Evolutionary conservation across 2,113 vertebrate genomes (phyloP).

Genomic region (Arothron firmamentum): DNA sequence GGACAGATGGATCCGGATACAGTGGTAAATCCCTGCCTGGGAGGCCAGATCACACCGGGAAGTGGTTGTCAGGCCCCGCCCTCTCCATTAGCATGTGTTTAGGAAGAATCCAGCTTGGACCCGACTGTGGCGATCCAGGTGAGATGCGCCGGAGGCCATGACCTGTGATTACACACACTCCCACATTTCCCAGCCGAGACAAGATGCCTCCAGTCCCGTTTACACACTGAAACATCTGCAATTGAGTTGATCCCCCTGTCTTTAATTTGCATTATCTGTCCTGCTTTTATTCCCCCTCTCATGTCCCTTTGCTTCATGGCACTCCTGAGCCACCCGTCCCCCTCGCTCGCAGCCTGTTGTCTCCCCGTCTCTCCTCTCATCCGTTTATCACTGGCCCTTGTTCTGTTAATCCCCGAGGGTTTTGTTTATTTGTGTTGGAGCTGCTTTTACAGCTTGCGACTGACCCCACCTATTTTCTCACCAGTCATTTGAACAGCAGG

Average conservation of each 20-base stretch:
- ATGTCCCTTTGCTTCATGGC: constrained; percentile 19
- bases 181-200: neutral
- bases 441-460: constrained; percentile 79
- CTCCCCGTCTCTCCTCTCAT: constrained; percentile 61
- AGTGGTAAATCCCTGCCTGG: too few relatives aligned
- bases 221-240: neutral
- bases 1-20: too few relatives aligned
- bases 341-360: constrained; percentile 52
- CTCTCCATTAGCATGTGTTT: too few relatives aligned
- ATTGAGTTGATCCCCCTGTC: neutral
- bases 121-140: too few relatives aligned
- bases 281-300: constrained; percentile 1
- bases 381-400: constrained; percentile 72
- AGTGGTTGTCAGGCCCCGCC: too few relatives aligned
- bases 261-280: neutral
- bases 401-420: constrained; percentile 72
- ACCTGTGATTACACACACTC: too few relatives aligned
- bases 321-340: constrained; percentile 50
- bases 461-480: constrained; percentile 82
- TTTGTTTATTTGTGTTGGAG: constrained; percentile 83
- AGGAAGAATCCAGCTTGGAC: too few relatives aligned
- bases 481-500: constrained; percentile 80
- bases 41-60: too few relatives aligned
- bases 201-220: neutral
- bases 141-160: too few relatives aligned